Evolutionary conservation across 2,888 invertebrate species (phyloP), one percentile per base, ranked within the genome.

Genomic region (Nephrotoma guestfalica): DNA sequence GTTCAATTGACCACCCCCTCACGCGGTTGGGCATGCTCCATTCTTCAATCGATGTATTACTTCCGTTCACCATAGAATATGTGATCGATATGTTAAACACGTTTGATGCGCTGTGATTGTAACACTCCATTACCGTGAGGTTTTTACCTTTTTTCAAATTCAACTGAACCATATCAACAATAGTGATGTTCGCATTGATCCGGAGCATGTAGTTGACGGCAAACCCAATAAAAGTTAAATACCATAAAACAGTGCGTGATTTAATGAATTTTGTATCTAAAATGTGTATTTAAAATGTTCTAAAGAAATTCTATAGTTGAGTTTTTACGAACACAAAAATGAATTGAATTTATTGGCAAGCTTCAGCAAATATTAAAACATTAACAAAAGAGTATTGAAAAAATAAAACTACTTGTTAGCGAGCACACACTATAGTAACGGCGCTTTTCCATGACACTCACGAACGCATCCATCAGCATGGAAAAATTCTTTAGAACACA

Each of bases 201-300:
- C 95, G 91, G 15, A 94, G 91, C 94, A 95, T 94, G 89, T 95
- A 95, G 90, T 95, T 95, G 86, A 94, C 93, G 5, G 93, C 94
- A 88, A 95, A 95, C n/a, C 95, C 95, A 87, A 92, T 91, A 89
- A 95, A 95, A 2, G 93, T 93, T 88, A 95, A 89, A 88, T 93
- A 92, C 95, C 95, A 95, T 13, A 95, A 90, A 13, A 94, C 93
- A 6, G 91, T 90, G 15, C 85, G 41, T 2, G 85, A 85, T 18
- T 43, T 45, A 15, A 84, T 42, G 15, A 18, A 41, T 84, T 84
- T 84, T 1, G n/a, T 15, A 41, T 84, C 84, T 84, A 41, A 84
- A 84, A 84, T 51, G 15, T 30, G 30, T 30, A 30, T 30, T 30
- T 30, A 30, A 30, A 30, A 30, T 30, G 3, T 30, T 30, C 30